Evolutionary conservation across 2,888 invertebrate genomes (phyloP).

Genomic region (Crematogaster levior): DNA sequence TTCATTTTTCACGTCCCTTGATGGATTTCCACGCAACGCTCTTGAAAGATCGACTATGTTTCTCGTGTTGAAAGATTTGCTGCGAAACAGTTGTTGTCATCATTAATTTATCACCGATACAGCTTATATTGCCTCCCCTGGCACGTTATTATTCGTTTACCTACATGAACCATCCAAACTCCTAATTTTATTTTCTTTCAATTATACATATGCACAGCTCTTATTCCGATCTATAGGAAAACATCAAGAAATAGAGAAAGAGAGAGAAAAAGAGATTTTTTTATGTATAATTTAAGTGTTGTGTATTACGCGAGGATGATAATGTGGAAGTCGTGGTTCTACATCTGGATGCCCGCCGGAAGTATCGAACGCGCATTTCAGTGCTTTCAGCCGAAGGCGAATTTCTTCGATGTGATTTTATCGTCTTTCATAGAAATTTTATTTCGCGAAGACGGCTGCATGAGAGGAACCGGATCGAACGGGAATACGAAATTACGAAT

Average conservation of each 20-base stretch:
- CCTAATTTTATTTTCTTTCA: constrained; percentile 21
- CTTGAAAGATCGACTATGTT: constrained; percentile 27
- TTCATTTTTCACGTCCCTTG: constrained; percentile 37
- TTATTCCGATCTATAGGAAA: neutral
- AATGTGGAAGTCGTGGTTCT: constrained; percentile 17
- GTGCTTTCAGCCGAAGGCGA: constrained; percentile 38
- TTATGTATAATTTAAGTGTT: constrained; percentile 19
- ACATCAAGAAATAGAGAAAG: no score
- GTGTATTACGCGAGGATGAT: neutral
- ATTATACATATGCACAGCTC: neutral
- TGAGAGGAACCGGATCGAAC: constrained; percentile 36
- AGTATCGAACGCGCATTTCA: constrained; percentile 51
- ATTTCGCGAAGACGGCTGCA: constrained; percentile 53
- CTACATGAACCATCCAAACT: neutral
- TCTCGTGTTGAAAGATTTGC: constrained; percentile 9
- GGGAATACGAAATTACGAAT: constrained; percentile 73
- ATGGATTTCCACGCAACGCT: constrained; percentile 34
- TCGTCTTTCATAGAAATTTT: constrained; percentile 67
- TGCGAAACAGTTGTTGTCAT: constrained; percentile 28
- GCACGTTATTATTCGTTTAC: neutral
- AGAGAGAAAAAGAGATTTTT: no score
- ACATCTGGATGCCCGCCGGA: neutral
- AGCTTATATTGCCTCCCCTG: neutral
- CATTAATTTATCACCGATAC: constrained; percentile 38
- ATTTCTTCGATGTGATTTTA: constrained; percentile 69